A percentile compares a stretch with the other conserved stretches of the same genome.
Conservation (phyloP, 2,113 vertebrate species). For the Petromus typicus region DNA sequence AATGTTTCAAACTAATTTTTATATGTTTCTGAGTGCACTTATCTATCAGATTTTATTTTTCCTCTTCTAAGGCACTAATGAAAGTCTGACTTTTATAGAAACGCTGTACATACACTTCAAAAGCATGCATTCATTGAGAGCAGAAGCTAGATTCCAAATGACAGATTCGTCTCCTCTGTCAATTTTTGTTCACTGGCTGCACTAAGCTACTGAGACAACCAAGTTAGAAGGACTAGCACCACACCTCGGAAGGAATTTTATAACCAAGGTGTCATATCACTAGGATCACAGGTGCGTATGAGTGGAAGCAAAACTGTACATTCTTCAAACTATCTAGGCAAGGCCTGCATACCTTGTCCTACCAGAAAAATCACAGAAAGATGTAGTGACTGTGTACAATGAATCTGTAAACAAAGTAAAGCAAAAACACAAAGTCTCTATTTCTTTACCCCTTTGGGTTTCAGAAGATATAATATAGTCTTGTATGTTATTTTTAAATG, state of each 20-base stretch:
- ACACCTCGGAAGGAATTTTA: background rate
- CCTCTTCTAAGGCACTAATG: background rate
- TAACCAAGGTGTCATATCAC: background rate
- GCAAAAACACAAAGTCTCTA: background rate
- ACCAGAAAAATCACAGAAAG: background rate
- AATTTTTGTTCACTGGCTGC: background rate
- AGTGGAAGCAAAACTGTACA: background rate
- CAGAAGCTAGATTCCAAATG: slow-evolving; percentile 10
- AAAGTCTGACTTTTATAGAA: background rate
- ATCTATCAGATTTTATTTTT: background rate
- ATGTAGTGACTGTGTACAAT: background rate
- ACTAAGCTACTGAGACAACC: background rate
- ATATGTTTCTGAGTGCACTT: background rate
- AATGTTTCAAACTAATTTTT: background rate
- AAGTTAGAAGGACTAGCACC: background rate
- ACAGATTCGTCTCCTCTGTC: background rate
- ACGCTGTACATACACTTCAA: background rate
- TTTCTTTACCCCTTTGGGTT: background rate
- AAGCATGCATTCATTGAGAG: background rate
- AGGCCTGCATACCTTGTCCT: background rate
- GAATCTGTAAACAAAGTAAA: background rate
- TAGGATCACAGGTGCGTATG: background rate
- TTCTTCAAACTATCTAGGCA: background rate
- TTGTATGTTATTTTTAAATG: slow-evolving; percentile 19
- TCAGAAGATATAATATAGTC: background rate